phyloP scores from a whole-genome alignment of 2,888 invertebrate species.

The Pelosia muscerda region DNA sequence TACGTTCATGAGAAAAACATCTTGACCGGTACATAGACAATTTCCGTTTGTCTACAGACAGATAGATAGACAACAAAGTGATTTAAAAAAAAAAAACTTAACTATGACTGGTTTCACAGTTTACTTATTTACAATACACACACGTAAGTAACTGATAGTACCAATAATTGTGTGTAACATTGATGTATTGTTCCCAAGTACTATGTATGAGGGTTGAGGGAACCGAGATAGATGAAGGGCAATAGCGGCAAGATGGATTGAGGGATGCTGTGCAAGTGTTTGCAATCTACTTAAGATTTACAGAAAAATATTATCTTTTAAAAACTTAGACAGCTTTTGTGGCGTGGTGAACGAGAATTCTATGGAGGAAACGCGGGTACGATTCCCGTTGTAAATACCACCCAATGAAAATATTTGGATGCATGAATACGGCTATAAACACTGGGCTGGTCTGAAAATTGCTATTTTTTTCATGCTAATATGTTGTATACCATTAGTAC shows the following conservation, averaged over 20 bases:
- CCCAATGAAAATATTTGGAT: too few species aligned
- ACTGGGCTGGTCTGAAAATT: too few species aligned
- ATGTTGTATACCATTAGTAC: too few species aligned
- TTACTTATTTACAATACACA: neutral
- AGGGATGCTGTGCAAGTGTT: slow-evolving; percentile 1
- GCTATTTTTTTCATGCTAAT: too few species aligned
- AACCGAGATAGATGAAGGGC: slow-evolving; percentile 36
- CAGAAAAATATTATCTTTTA: neutral
- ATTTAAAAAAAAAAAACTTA: neutral
- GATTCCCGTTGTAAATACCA: too few species aligned
- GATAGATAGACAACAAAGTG: neutral
- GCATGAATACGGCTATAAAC: too few species aligned
- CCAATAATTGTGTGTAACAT: slow-evolving; percentile 60
- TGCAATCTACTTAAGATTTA: neutral
- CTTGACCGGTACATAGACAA: too few species aligned
- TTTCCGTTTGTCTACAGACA: too few species aligned
- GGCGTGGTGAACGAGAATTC: too few species aligned
- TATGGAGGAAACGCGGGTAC: too few species aligned
- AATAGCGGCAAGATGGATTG: slow-evolving; percentile 12
- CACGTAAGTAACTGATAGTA: slow-evolving; percentile 56
- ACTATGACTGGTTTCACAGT: neutral
- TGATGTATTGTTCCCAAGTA: slow-evolving; percentile 56
- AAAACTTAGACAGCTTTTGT: too few species aligned
- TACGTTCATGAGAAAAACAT: too few species aligned
- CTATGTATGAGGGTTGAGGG: slow-evolving; percentile 21